Evolutionary conservation across 2,888 invertebrate species (phyloP), one percentile per base, ranked within the genome.

Genomic region (Epinotia brunnichana): DNA sequence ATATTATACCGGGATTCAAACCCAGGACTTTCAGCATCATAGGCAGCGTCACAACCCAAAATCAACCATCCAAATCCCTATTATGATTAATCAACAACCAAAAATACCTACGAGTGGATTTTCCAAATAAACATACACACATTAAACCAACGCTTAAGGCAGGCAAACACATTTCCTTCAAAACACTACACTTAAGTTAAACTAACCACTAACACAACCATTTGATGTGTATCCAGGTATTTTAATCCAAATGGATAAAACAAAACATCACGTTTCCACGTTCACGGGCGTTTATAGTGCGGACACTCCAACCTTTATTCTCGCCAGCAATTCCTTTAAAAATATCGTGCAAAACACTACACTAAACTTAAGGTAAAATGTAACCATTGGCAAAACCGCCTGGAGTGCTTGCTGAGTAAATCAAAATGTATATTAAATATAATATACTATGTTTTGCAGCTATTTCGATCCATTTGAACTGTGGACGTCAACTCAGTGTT

Each of bases 281-380:
- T 41, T 66, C 54, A 66, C 66, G 41, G 66, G n/a, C 66, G n/a
- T 13, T n/a, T 41, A 39, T 41, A 66, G 21, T 39, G 56, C 66
- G 54, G 41, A 24, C 66, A 66, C 66, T 54, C 66, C 56, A 54
- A 24, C 54, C 54, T 66, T 35, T 56, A 35, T 53, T 39, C 66
- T 56, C 21, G 54, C n/a, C 39, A 56, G 54, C 41, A 54, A 17
- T 66, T 56, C 39, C 41, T 54, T 56, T 66, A 10, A 54, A 24
- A 41, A 39, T 66, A 66, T 19, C n/a, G 39, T 24, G 35, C 66
- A 19, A 64, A 64, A 64, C 64, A 64, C 64, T 64, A 66, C 66
- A 56, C 66, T 41, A 56, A 41, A 56, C 51, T 63, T 63, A 63
- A n/a, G 61, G n/a, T n/a, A n/a, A n/a, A n/a, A n/a, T n/a, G 41